A percentile compares a stretch with the other conserved stretches of the same genome.
phyloP scores from a whole-genome alignment of 1,140 invertebrate genomes.

The Cecropterus lyciades region DNA sequence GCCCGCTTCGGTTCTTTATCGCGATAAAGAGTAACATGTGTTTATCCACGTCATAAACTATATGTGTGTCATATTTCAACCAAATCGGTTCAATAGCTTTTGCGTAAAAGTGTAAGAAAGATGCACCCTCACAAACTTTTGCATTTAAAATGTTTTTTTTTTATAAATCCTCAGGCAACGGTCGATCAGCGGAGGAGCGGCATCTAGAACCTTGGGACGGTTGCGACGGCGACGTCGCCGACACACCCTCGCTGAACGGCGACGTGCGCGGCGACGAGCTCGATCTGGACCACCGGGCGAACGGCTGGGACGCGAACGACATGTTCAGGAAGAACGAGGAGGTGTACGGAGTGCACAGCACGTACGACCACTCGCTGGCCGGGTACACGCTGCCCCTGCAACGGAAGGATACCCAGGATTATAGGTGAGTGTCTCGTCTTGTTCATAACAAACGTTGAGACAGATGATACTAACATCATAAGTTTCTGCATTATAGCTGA shows the following conservation, averaged over 20 bases:
- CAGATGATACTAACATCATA: no score
- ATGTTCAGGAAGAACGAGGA: constrained; percentile 98
- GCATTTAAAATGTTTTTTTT: no score
- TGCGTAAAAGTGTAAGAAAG: no score
- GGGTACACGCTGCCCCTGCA: constrained; percentile 95
- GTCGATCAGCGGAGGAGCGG: constrained; percentile 87
- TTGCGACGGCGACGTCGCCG: constrained; percentile 82
- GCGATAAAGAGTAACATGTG: no score
- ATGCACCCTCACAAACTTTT: no score
- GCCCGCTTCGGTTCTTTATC: no score
- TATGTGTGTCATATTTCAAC: no score
- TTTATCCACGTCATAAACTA: no score
- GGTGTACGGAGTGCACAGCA: constrained; percentile 94
- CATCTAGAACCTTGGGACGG: constrained; percentile 96
- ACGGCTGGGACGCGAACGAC: constrained; percentile 97
- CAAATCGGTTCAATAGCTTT: no score
- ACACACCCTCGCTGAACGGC: constrained; percentile 82
- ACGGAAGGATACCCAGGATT: constrained; percentile 93
- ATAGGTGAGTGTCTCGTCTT: no score
- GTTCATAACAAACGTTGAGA: no score
- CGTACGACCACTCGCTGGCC: constrained; percentile 92
- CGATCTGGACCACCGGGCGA: constrained; percentile 88
- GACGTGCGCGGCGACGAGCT: constrained; percentile 84
- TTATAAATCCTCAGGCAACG: constrained; percentile 74
- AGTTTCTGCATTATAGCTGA: no score